Conservation (phyloP, 2,888 invertebrate species). For the Nomada ferruginata region DNA sequence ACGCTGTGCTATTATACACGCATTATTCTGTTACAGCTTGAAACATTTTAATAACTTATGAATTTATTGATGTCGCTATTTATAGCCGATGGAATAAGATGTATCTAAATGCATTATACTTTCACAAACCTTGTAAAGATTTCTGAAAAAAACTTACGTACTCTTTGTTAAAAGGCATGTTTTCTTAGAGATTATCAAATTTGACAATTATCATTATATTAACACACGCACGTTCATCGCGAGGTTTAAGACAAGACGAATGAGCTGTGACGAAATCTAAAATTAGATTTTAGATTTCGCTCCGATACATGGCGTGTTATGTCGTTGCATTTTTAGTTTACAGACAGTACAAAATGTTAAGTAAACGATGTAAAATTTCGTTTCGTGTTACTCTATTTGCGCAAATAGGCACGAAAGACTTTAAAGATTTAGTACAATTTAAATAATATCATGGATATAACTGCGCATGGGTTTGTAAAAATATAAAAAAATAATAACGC, state of each 20-base stretch:
- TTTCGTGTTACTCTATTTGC: background rate
- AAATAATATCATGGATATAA: background rate
- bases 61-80: background rate
- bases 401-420: background rate
- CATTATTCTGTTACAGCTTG: background rate
- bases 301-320: conserved; percentile 1
- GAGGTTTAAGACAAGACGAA: conserved; percentile 41
- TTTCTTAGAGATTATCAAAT: conserved; percentile 33
- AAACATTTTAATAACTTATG: background rate
- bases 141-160: conserved; percentile 43
- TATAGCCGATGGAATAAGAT: background rate
- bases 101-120: background rate
- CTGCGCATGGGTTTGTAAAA: background rate
- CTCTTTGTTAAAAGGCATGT: conserved; percentile 49
- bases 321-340: conserved; percentile 19
- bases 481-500: background rate
- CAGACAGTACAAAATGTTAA: background rate
- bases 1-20: background rate
- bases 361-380: background rate
- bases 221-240: conserved; percentile 31
- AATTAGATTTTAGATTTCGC: conserved; percentile 61
- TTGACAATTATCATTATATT: conserved; percentile 42
- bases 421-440: background rate
- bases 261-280: conserved; percentile 64
- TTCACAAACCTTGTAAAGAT: background rate